Evolutionary conservation across 2,797 vertebrate genomes (phyloP).

Genomic region (Nannoperca obscura): DNA sequence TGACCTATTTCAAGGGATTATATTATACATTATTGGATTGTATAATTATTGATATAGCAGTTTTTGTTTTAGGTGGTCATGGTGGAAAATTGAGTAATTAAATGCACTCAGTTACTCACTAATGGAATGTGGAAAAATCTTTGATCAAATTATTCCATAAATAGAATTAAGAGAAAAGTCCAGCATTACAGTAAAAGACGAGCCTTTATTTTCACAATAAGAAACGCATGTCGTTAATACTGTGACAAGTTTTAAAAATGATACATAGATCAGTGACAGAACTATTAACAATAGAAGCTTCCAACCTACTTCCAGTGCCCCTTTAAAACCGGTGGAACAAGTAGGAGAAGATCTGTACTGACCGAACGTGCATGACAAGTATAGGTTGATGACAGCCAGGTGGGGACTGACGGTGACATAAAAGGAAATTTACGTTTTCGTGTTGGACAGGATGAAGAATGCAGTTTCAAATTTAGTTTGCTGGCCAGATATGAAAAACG

Average conservation of each 20-base stretch:
- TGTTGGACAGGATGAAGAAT: constrained; percentile 20
- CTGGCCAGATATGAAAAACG: constrained; percentile 8
- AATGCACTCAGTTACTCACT: background rate
- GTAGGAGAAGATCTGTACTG: constrained; percentile 47
- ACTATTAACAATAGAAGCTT: constrained; percentile 52
- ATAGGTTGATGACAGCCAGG: constrained; percentile 39
- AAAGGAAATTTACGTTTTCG: constrained; percentile 2
- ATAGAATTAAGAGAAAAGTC: background rate
- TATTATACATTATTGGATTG: background rate
- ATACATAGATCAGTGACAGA: constrained; percentile 62
- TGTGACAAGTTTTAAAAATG: constrained; percentile 67
- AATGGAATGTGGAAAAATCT: background rate
- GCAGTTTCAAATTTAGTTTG: constrained; percentile 12
- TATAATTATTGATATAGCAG: background rate
- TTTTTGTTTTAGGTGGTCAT: no score
- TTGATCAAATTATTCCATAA: background rate
- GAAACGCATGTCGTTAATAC: constrained; percentile 71
- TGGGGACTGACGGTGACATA: constrained; percentile 17
- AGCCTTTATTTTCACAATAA: constrained; percentile 79
- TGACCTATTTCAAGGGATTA: background rate
- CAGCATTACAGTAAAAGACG: constrained; percentile 68
- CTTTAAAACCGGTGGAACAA: constrained; percentile 64
- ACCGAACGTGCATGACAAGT: constrained; percentile 65
- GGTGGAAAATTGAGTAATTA: background rate
- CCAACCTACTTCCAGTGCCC: constrained; percentile 23